Conservation (phyloP, 2,888 invertebrate genomes). For the Callimorpha dominula region DNA sequence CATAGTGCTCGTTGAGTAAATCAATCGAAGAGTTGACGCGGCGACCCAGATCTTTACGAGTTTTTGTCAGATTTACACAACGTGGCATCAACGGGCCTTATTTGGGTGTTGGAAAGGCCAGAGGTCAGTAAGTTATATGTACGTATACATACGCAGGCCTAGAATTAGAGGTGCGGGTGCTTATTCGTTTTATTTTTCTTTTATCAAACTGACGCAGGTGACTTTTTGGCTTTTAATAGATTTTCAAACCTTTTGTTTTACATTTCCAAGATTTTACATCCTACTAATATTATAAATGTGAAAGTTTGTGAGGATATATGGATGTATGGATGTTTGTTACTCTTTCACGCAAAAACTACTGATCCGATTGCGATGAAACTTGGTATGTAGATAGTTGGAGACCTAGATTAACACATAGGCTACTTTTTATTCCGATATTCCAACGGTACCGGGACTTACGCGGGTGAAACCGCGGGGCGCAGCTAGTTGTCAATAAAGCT, state of each 20-base stretch:
- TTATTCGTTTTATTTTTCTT: neutral
- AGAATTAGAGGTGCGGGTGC: neutral
- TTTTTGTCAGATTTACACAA: slow-evolving; percentile 58
- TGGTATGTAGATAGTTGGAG: too few species aligned
- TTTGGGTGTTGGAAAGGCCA: slow-evolving; percentile 39
- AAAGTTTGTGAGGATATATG: too few species aligned
- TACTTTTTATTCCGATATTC: too few species aligned
- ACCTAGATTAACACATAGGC: too few species aligned
- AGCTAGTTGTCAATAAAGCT: neutral
- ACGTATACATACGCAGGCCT: neutral
- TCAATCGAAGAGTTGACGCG: slow-evolving; percentile 41
- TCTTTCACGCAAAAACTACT: too few species aligned
- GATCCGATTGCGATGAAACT: too few species aligned
- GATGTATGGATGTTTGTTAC: too few species aligned
- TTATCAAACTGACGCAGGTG: neutral
- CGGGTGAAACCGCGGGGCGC: too few species aligned
- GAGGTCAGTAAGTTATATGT: slow-evolving; percentile 14
- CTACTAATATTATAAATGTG: too few species aligned
- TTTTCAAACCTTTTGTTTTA: neutral
- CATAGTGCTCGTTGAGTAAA: slow-evolving; percentile 39
- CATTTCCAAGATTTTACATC: neutral
- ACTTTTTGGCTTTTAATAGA: neutral
- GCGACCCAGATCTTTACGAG: slow-evolving; percentile 53
- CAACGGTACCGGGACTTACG: too few species aligned
- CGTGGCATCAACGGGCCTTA: slow-evolving; percentile 36